A percentile compares a stretch with the other conserved stretches of the same genome.
Evolutionary conservation across 2,113 vertebrate species (phyloP).

Genomic region (Myrmophylax atrothorax): DNA sequence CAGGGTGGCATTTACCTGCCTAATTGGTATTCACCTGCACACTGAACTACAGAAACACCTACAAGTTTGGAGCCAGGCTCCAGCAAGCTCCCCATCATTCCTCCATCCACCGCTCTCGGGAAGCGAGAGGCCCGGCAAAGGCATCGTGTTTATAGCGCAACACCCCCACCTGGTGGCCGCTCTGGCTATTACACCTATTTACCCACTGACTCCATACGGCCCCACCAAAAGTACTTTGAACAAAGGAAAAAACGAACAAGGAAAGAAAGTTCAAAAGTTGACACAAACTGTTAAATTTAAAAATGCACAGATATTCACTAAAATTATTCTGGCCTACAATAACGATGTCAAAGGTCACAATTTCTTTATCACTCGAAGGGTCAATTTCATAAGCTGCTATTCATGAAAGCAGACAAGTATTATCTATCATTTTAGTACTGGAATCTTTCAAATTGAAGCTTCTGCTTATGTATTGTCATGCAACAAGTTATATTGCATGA

Average conservation of each 20-base stretch:
- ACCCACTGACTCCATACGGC: fast-evolving
- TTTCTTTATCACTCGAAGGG: neutral
- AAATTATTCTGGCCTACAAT: neutral
- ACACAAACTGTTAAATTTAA: neutral
- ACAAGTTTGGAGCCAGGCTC: neutral
- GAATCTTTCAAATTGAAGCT: neutral
- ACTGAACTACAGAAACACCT: neutral
- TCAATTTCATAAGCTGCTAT: neutral
- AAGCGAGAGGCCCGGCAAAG: neutral
- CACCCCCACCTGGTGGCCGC: conserved; percentile 22
- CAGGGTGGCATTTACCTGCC: too few species aligned
- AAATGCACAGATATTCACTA: neutral
- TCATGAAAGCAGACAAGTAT: neutral
- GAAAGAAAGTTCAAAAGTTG: neutral
- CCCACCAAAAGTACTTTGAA: neutral
- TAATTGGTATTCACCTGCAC: neutral
- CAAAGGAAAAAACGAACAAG: neutral
- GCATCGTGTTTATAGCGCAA: neutral
- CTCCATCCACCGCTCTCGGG: neutral
- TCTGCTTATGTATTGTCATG: neutral
- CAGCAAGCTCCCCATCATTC: neutral
- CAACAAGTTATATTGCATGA: neutral
- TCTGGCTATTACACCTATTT: neutral
- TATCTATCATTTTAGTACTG: neutral
- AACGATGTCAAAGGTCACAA: neutral